Evolutionary conservation across 1,140 invertebrate genomes (phyloP).

Genomic region (Leptopilina clavipes): DNA sequence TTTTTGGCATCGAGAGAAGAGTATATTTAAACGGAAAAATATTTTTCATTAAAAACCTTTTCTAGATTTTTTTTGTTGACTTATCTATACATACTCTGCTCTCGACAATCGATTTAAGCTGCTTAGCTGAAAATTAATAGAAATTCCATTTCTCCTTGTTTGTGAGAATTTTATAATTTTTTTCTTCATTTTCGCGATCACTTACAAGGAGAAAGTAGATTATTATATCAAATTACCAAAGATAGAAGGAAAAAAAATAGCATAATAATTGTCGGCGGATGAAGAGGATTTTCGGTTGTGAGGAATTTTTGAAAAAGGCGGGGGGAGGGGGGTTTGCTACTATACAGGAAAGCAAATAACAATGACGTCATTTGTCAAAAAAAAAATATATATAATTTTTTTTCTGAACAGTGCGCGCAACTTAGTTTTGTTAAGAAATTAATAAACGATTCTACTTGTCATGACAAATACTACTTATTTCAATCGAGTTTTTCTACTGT

Average conservation of each 20-base stretch:
- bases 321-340: too few relatives aligned
- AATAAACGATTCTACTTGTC: constrained; percentile 43
- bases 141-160: constrained; percentile 52
- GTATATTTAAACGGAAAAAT: too few relatives aligned
- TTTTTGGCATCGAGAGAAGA: constrained; percentile 48
- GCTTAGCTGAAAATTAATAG: constrained; percentile 63
- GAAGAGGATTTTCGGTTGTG: constrained; percentile 3
- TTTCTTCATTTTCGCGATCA: constrained; percentile 12
- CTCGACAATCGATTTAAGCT: constrained; percentile 49
- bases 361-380: constrained; percentile 55
- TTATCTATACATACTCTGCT: not conserved
- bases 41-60: too few relatives aligned
- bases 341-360: constrained; percentile 42
- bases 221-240: constrained; percentile 42
- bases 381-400: constrained; percentile 53
- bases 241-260: constrained; percentile 40
- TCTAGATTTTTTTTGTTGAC: not conserved
- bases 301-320: too few relatives aligned
- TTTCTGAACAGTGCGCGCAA: constrained; percentile 44
- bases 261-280: not conserved
- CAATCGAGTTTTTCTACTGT: constrained; percentile 2
- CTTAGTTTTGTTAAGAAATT: constrained; percentile 44
- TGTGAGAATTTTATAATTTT: constrained; percentile 34
- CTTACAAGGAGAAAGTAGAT: constrained; percentile 47
- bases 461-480: constrained; percentile 53